phyloP scores from a whole-genome alignment of 64 coral and sea anemone genomes.

The Catalaphyllia jardinei region DNA sequence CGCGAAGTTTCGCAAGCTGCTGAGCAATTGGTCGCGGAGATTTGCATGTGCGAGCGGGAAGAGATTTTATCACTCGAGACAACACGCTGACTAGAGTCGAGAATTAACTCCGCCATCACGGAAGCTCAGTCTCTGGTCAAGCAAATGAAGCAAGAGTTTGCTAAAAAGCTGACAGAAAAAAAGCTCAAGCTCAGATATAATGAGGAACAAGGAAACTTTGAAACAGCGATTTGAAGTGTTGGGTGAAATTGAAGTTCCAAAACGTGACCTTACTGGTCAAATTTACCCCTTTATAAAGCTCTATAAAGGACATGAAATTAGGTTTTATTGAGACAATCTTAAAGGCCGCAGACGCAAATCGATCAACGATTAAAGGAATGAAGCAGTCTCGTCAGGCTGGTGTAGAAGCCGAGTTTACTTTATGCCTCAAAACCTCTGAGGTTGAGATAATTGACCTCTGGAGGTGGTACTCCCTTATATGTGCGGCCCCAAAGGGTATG shows the following conservation, averaged over 20 bases:
- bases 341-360: background rate
- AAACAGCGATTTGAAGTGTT: background rate
- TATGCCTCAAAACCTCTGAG: background rate
- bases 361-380: background rate
- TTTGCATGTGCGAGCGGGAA: background rate
- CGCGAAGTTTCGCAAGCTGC: background rate
- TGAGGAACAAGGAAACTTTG: background rate
- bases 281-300: no score
- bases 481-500: no score
- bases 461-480: no score
- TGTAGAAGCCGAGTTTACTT: background rate
- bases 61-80: background rate
- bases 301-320: no score
- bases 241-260: background rate
- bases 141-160: background rate
- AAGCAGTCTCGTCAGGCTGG: background rate
- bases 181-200: background rate
- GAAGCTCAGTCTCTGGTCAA: background rate
- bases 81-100: background rate
- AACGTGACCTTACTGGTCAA: background rate
- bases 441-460: background rate
- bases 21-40: background rate
- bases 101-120: background rate
- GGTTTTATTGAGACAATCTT: background rate
- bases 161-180: background rate